Evolutionary conservation across 2,888 invertebrate species (phyloP), one percentile per base, ranked within the genome.

Genomic region (Apodemia hepburni): DNA sequence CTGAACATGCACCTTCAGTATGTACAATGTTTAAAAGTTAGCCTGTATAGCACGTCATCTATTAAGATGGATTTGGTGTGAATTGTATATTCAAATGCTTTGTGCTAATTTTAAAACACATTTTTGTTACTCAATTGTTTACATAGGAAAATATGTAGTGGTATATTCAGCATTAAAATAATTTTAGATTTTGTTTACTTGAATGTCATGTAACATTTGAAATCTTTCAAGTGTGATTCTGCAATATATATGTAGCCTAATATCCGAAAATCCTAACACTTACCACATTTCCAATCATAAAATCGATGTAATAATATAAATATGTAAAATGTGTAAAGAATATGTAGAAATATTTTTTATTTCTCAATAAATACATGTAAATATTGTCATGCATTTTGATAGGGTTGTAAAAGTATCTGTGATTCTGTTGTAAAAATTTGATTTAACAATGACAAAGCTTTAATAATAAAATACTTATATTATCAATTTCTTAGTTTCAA

Each of bases 401-500:
- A 42, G 18, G 33, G 71, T 70, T 66, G 75, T 69, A 77, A 71
- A 74, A 73, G 75, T 72, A 82, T 80, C 82, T 84, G 85, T 85
- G 83, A 85, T 85, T 84, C 81, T 75, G 79, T 79, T 85, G 83
- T 85, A 85, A 82, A 85, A 84, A 73, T 69, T 73, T 74, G 77
- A 74, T 59, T 58, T 35, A 51, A 49, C 64, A 68, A 57, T 68
- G 64, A 59, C 54, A 49, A 45, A 51, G 59, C 59, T 63, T 45
- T n/a, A 49, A 54, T 22, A 62, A 47, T 47, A 45, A 35, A 49
- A 42, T 33, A 42, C 58, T 9, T 47, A 18, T 47, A 62, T 58
- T 62, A 45, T 61, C 57, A 60, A 4, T 18, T 51, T 42, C 17
- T 22, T 8, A 18, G 9, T 0, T 61, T 51, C 12, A 61, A 38